Percentiles rank a stretch among this genome's conserved stretches.
Conservation (phyloP, 2,113 vertebrate species). For the Mus spicilegus region DNA sequence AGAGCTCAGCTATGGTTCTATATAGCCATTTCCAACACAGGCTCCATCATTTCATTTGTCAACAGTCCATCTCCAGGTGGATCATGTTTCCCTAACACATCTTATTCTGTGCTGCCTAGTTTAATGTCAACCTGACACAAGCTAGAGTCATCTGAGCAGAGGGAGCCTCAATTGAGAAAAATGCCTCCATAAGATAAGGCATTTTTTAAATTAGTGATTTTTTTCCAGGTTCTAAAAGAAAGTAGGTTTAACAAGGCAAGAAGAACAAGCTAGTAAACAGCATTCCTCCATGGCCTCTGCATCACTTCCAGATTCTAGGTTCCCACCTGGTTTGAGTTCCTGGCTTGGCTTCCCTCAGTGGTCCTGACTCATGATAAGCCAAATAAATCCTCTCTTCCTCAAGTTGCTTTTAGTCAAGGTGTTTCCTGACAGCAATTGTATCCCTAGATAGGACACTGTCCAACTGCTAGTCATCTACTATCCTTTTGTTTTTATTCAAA, state of each 20-base stretch:
- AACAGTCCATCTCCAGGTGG: background rate
- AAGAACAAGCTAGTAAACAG: background rate
- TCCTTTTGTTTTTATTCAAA: background rate
- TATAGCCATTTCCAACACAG: background rate
- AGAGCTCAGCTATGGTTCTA: background rate
- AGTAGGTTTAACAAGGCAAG: background rate
- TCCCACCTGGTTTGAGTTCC: background rate
- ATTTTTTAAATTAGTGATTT: no score
- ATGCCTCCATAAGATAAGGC: background rate
- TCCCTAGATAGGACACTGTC: background rate
- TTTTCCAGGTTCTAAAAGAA: background rate
- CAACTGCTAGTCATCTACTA: background rate
- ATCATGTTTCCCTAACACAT: background rate
- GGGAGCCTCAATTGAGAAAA: background rate
- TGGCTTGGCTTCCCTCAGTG: background rate
- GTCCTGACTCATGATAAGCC: background rate
- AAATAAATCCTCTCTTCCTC: background rate
- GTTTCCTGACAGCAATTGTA: background rate
- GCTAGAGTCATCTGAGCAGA: background rate
- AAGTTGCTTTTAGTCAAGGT: background rate
- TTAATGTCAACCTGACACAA: background rate
- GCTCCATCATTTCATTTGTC: background rate
- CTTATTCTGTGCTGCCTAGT: background rate
- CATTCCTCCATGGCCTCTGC: no score
- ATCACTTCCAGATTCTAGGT: background rate